Evolutionary conservation across 2,113 vertebrate species (phyloP).

Genomic region (Lontra canadensis): DNA sequence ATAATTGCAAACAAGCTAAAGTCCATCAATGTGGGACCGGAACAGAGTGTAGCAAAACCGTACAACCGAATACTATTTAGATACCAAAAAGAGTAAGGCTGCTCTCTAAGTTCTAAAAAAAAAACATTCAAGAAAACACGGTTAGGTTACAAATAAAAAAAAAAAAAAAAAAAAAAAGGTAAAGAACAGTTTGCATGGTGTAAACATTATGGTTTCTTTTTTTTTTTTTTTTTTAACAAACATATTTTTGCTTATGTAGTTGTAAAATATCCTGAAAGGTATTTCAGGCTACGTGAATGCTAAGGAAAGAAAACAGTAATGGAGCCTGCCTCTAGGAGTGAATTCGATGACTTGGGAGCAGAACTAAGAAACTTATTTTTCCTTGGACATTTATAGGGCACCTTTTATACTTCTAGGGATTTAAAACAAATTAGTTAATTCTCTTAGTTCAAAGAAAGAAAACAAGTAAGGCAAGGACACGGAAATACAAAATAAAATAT

Average conservation of each 20-base stretch:
- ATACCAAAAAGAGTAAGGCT: not conserved
- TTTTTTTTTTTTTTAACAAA: not conserved
- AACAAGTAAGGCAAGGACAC: not conserved
- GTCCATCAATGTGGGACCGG: not conserved
- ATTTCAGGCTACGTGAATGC: not conserved
- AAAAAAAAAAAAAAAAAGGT: not conserved
- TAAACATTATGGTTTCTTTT: not conserved
- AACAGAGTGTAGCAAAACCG: not conserved
- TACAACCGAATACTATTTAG: not conserved
- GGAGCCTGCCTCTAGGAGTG: not conserved
- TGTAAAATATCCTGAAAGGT: not conserved
- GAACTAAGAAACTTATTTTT: not conserved
- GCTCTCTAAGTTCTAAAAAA: not conserved
- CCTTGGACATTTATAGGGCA: not conserved
- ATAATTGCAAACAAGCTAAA: constrained; percentile 1
- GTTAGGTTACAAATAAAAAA: not conserved
- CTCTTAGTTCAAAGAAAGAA: constrained; percentile 18
- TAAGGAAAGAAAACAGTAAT: not conserved
- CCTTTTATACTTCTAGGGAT: not conserved
- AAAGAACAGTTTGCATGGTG: not conserved
- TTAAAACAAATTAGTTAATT: constrained; percentile 2
- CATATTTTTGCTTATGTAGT: not conserved
- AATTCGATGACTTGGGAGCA: not conserved
- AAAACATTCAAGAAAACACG: not conserved
- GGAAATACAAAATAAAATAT: not conserved